Conservation (phyloP, 2,113 vertebrate genomes). For the Mixornis gularis region DNA sequence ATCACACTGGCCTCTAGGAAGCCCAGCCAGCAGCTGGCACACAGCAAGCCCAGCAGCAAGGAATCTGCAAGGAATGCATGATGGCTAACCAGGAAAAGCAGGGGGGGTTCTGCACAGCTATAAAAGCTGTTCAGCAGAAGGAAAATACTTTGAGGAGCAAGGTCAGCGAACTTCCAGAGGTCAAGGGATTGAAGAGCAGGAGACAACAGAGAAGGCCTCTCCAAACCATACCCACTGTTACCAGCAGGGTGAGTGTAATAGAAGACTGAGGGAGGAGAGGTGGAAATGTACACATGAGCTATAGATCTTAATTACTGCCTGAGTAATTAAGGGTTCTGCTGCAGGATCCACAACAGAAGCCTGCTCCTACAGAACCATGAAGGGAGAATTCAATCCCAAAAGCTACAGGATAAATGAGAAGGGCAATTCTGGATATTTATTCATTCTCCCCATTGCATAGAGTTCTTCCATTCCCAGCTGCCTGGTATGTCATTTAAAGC, state of each 20-base stretch:
- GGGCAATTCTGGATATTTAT: background rate
- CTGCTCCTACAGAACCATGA: background rate
- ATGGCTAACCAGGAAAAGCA: background rate
- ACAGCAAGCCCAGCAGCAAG: background rate
- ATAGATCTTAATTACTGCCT: background rate
- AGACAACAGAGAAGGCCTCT: background rate
- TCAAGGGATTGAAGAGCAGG: background rate
- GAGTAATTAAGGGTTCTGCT: background rate
- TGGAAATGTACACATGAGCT: background rate
- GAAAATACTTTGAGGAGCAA: background rate
- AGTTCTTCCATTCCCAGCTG: background rate
- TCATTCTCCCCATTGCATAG: background rate
- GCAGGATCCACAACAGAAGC: background rate
- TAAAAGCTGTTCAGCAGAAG: background rate
- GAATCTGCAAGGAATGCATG: background rate
- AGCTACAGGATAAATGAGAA: background rate
- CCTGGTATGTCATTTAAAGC: background rate
- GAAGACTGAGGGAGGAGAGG: background rate
- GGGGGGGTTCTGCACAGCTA: background rate
- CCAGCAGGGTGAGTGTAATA: background rate
- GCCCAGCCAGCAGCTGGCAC: background rate
- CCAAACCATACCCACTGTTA: background rate
- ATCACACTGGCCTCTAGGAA: background rate
- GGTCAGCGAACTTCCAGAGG: background rate
- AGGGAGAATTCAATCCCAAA: background rate